phyloP scores from a whole-genome alignment of 2,797 vertebrate species.

The Threskiornis aethiopicus region DNA sequence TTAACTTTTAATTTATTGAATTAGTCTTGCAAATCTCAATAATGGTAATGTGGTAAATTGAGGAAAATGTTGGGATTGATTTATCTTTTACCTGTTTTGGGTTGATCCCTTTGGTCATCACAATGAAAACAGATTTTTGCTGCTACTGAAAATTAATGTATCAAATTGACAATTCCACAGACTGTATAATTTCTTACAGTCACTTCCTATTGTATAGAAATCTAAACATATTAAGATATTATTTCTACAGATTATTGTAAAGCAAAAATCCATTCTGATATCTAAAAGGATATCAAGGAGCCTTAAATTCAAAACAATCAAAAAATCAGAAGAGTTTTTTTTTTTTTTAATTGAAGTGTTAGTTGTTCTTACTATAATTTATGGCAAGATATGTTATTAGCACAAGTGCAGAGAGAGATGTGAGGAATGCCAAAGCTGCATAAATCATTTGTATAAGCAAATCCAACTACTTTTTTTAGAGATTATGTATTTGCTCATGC shows the following conservation, averaged over 20 bases:
- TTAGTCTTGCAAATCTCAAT: not conserved
- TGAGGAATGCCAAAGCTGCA: not conserved
- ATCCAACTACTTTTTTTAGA: not conserved
- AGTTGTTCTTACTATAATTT: not conserved
- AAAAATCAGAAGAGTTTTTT: not conserved
- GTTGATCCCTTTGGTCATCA: not conserved
- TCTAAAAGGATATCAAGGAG: not conserved
- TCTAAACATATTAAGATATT: not conserved
- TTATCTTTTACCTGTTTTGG: not conserved
- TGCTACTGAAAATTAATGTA: not conserved
- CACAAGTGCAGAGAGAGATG: not conserved
- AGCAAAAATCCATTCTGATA: not conserved
- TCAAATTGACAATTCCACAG: not conserved
- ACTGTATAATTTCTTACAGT: not conserved
- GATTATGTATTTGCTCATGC: not conserved
- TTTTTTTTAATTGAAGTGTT: not conserved
- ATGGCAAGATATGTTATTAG: not conserved
- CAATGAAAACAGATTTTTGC: not conserved
- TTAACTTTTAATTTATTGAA: not conserved
- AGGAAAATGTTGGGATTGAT: not conserved
- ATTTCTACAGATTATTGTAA: not conserved
- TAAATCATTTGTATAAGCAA: not conserved
- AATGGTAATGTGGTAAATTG: not conserved
- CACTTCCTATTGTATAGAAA: not conserved
- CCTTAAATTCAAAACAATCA: not conserved